phyloP scores from a whole-genome alignment of 2,113 vertebrate genomes.

The Nycticryphes semicollaris region DNA sequence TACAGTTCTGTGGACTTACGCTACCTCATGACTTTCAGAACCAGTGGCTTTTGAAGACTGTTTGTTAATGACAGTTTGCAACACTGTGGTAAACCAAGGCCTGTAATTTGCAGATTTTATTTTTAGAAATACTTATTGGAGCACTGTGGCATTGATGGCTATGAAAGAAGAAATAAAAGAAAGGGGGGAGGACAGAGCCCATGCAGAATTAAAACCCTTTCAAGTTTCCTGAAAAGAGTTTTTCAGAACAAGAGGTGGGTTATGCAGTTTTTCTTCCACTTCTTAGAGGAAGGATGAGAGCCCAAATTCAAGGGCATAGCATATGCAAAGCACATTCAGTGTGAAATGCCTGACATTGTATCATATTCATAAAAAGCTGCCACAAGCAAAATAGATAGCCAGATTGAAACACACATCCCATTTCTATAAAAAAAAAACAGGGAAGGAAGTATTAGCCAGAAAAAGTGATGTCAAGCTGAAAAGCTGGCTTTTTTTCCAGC shows the following conservation, averaged over 20 bases:
- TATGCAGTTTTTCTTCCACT: not conserved
- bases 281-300: not conserved
- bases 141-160: constrained; percentile 8
- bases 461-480: not conserved
- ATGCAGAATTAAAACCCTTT: constrained; percentile 38
- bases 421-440: not conserved
- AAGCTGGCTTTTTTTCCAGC: not conserved
- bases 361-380: constrained; percentile 31
- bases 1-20: not conserved
- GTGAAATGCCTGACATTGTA: constrained; percentile 19
- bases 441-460: not conserved
- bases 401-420: not conserved
- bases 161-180: constrained; percentile 33
- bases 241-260: constrained; percentile 10
- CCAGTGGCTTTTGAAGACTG: not conserved
- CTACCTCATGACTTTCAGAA: not conserved
- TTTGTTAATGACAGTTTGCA: constrained; percentile 42
- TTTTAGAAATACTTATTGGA: constrained; percentile 61
- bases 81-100: constrained; percentile 13
- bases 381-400: not conserved
- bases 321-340: not conserved
- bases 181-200: not conserved
- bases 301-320: constrained; percentile 12
- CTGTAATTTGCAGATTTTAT: constrained; percentile 65
- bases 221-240: constrained; percentile 40